Evolutionary conservation across 2,888 invertebrate genomes (phyloP).

Genomic region (Chrysolina haemoptera): DNA sequence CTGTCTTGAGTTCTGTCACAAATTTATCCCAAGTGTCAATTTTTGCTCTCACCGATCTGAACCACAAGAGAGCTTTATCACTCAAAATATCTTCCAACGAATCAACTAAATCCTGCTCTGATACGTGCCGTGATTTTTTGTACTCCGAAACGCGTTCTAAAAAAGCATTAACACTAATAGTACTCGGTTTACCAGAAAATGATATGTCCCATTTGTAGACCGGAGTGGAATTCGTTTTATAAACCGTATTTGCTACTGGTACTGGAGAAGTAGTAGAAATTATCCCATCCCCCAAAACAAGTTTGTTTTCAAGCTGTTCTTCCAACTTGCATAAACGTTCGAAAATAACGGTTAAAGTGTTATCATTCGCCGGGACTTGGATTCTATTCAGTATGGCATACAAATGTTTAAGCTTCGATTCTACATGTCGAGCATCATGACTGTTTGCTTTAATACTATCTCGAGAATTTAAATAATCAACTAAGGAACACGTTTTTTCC

Average conservation of each 20-base stretch:
- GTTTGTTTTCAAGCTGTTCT: neutral
- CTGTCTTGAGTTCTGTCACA: neutral
- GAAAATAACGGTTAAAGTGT: neutral
- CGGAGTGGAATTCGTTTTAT: neutral
- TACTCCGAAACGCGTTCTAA: conserved; percentile 19
- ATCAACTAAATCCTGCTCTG: conserved; percentile 3
- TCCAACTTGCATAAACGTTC: neutral
- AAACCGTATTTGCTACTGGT: neutral
- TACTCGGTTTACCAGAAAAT: conserved; percentile 19
- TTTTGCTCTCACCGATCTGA: neutral
- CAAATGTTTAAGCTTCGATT: conserved; percentile 12
- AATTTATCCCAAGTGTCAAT: conserved; percentile 6
- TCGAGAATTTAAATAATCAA: too few species aligned
- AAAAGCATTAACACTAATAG: conserved; percentile 25
- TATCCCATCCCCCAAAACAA: neutral
- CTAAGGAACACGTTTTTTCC: conserved; percentile 13
- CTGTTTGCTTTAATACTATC: neutral
- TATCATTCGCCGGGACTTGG: neutral
- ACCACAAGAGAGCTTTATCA: neutral
- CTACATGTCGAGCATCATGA: conserved; percentile 13
- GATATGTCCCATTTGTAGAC: conserved; percentile 20
- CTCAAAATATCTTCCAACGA: conserved; percentile 9
- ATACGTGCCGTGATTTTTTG: conserved; percentile 19
- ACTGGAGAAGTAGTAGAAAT: neutral
- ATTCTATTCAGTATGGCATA: neutral